A percentile compares a stretch with the other conserved stretches of the same genome.
phyloP scores from a whole-genome alignment of 2,113 vertebrate genomes.

The Planiliza haematocheilus region DNA sequence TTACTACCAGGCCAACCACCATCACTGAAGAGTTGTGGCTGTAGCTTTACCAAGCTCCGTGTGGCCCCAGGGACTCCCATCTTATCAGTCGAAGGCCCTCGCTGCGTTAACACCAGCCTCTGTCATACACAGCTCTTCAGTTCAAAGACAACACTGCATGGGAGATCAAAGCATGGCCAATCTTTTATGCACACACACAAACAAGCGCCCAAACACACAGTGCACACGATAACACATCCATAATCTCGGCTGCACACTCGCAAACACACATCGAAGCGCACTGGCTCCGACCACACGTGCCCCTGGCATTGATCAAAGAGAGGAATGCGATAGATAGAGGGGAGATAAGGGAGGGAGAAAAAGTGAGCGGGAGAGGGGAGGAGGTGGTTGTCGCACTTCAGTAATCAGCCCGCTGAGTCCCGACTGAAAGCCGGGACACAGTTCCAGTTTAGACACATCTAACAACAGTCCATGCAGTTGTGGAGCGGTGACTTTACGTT shows the following conservation, averaged over 20 bases:
- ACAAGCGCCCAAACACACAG: conserved; percentile 60
- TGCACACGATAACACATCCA: conserved; percentile 66
- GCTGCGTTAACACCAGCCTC: conserved; percentile 66
- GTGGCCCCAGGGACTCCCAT: conserved; percentile 26
- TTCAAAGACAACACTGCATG: conserved; percentile 78
- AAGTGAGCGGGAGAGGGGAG: conserved; percentile 8
- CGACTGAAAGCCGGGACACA: conserved; percentile 1
- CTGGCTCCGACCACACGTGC: conserved; percentile 60
- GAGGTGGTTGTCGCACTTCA: conserved; percentile 47
- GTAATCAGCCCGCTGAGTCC: conserved; percentile 43
- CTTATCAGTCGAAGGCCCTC: conserved; percentile 72
- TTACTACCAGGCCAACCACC: background rate
- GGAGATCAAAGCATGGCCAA: conserved; percentile 74
- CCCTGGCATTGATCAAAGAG: conserved; percentile 79
- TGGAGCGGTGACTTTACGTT: conserved; percentile 2
- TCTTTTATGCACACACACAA: conserved; percentile 62
- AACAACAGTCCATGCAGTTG: conserved; percentile 27
- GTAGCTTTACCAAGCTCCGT: conserved; percentile 27
- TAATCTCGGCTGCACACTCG: conserved; percentile 68
- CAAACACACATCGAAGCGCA: conserved; percentile 68
- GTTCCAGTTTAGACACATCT: conserved; percentile 26
- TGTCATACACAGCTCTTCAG: conserved; percentile 66
- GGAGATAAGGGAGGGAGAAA: conserved; percentile 56
- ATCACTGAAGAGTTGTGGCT: conserved; percentile 4
- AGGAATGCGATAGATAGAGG: conserved; percentile 77